Evolutionary conservation across 2,888 invertebrate genomes (phyloP), one percentile per base, ranked within the genome.

Genomic region (Pandemis cinnamomeana): DNA sequence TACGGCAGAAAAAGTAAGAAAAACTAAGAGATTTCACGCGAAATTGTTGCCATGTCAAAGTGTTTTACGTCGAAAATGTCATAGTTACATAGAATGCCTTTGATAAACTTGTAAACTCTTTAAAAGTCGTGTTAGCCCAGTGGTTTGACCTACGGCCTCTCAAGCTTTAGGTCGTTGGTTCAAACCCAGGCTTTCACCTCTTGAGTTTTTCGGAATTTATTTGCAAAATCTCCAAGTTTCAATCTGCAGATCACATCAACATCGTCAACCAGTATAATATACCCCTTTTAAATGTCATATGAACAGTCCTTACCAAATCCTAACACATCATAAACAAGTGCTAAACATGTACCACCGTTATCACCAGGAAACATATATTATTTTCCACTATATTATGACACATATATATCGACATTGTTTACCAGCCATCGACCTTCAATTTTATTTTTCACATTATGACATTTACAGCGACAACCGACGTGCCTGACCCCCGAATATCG

Each of bases 401-500:
- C 69, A 64, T 69, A 42, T 42, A 58, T 36, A 73, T 69, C 60
- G 13, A 51, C 27, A 73, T 73, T 73, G 73, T 73, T 73, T 69
- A 66, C 73, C 42, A 44, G 36, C 69, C 8, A 41, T 15, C 60
- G 66, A 69, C 73, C 73, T 73, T 73, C 64, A 66, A 64, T 42
- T 64, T 67, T 73, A 69, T 70, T 69, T 73, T 73, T 73, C 64
- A 70, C 51, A 36, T 72, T 48, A 72, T 64, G 69, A 69, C 58
- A 61, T 70, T 73, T 70, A 69, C 60, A 60, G 58, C 51, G 58
- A 27, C 64, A 8, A 44, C 73, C 69, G 36, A 8, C 51, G 63
- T 44, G 2, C 2, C 8, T 58, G 51, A 69, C 2, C 73, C 42
- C 51, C 42, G 6, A 48, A 41, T 5, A 6, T 7, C 7, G 27